Conservation (phyloP, 2,888 invertebrate species). For the Dynastes tityus region DNA sequence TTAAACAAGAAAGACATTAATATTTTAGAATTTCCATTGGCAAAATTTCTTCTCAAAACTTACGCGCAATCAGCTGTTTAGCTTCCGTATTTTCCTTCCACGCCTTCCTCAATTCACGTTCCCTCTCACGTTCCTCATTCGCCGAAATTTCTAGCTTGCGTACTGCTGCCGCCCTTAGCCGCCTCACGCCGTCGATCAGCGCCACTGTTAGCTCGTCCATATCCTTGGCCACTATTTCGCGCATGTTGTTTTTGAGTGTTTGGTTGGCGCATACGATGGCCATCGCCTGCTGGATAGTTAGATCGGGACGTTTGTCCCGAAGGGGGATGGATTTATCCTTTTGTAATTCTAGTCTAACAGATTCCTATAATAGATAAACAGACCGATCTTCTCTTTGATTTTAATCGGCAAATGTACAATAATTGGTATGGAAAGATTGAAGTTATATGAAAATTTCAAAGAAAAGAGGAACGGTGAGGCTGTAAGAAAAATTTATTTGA, state of each 20-base stretch:
- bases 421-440: no score
- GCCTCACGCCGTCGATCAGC: constrained; percentile 63
- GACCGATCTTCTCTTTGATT: not conserved
- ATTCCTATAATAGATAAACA: not conserved
- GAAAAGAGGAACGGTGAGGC: no score
- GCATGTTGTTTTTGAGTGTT: constrained; percentile 26
- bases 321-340: not conserved
- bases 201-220: constrained; percentile 44
- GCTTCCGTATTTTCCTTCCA: constrained; percentile 70
- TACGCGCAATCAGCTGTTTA: constrained; percentile 69
- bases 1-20: not conserved
- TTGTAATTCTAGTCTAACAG: not conserved
- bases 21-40: no score
- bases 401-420: no score
- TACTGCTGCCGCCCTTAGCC: constrained; percentile 69
- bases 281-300: constrained; percentile 49
- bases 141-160: constrained; percentile 71
- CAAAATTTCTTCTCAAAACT: constrained; percentile 25
- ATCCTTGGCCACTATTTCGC: constrained; percentile 23
- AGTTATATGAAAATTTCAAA: no score
- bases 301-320: constrained; percentile 34
- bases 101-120: constrained; percentile 69
- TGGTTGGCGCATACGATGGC: constrained; percentile 50
- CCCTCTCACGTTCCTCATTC: constrained; percentile 70
- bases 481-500: no score